A percentile compares a stretch with the other conserved stretches of the same genome.
phyloP scores from a whole-genome alignment of 2,888 invertebrate genomes.

The Spilarctia lutea region DNA sequence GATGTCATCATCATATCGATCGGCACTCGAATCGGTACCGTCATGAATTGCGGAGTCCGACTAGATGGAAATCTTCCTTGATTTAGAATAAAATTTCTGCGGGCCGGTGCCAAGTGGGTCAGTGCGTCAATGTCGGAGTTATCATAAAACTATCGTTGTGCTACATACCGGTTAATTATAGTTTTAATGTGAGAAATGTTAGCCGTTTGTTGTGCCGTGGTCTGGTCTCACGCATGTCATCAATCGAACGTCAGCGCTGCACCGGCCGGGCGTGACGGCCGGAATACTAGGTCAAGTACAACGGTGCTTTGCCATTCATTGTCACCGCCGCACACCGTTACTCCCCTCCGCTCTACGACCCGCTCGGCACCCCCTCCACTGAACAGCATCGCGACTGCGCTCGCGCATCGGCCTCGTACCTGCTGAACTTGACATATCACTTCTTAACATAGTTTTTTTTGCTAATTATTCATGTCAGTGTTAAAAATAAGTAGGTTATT shows the following conservation, averaged over 20 bases:
- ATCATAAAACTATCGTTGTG: constrained; percentile 68
- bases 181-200: constrained; percentile 61
- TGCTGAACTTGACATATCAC: constrained; percentile 83
- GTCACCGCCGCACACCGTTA: constrained; percentile 63
- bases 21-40: constrained; percentile 26
- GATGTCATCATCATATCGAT: constrained; percentile 68
- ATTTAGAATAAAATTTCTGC: constrained; percentile 73
- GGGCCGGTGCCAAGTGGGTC: constrained; percentile 78
- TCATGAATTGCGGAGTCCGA: constrained; percentile 43
- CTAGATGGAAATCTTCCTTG: constrained; percentile 70
- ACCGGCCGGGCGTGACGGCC: constrained; percentile 69
- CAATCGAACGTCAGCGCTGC: constrained; percentile 69
- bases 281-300: constrained; percentile 85
- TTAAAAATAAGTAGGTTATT: constrained; percentile 53
- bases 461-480: constrained; percentile 69
- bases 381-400: constrained; percentile 51
- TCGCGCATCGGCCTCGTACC: constrained; percentile 75
- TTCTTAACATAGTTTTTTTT: constrained; percentile 72
- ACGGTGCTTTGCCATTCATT: constrained; percentile 86
- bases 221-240: constrained; percentile 70
- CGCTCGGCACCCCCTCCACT: constrained; percentile 45
- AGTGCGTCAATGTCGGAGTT: constrained; percentile 81
- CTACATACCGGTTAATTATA: constrained; percentile 62
- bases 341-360: constrained; percentile 49
- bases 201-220: constrained; percentile 48